These are phyloP conservation scores for Pristionchus entomophagus DNA, from an alignment of 2,888 invertebrate genomes.

Conservation along the genomic window DNA sequence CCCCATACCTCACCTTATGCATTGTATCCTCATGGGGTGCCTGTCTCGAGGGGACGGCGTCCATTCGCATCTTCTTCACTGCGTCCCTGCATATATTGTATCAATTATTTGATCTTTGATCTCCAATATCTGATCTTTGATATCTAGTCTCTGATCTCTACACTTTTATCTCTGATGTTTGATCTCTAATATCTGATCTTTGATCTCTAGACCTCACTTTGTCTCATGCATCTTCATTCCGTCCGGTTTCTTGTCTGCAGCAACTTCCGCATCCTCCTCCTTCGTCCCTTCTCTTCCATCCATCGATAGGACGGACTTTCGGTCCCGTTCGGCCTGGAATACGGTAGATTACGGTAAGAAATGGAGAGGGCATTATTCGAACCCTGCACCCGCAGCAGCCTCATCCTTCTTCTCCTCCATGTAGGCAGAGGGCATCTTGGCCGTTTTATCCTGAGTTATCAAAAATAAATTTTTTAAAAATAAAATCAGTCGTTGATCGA, in stretches of 20 bases:
- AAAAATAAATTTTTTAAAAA: background rate
- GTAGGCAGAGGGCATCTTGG: constrained; percentile 30
- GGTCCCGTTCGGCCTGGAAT: background rate
- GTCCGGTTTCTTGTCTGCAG: background rate
- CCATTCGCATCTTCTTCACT: constrained; percentile 27
- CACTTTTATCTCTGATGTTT: background rate
- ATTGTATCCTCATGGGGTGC: constrained; percentile 34
- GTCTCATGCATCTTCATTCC: constrained; percentile 23
- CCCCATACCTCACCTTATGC: background rate
- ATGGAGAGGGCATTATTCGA: too few species aligned
- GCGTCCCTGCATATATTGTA: background rate
- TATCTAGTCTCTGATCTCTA: too few species aligned
- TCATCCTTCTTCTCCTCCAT: constrained; percentile 4
- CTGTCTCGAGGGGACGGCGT: background rate
- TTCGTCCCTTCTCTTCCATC: background rate
- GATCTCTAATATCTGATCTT: background rate
- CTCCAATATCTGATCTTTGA: too few species aligned
- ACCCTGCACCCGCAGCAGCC: too few species aligned
- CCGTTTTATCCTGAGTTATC: background rate
- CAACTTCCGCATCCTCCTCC: background rate
- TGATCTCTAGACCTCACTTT: background rate
- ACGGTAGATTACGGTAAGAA: background rate
- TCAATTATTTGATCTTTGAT: too few species aligned
- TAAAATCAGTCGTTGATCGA: constrained; percentile 14
- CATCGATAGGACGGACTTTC: background rate